A percentile compares a stretch with the other conserved stretches of the same genome.
These are phyloP conservation scores for Clarias macrocephalus DNA, from an alignment of 2,113 vertebrate genomes.

Conservation along the genomic window DNA sequence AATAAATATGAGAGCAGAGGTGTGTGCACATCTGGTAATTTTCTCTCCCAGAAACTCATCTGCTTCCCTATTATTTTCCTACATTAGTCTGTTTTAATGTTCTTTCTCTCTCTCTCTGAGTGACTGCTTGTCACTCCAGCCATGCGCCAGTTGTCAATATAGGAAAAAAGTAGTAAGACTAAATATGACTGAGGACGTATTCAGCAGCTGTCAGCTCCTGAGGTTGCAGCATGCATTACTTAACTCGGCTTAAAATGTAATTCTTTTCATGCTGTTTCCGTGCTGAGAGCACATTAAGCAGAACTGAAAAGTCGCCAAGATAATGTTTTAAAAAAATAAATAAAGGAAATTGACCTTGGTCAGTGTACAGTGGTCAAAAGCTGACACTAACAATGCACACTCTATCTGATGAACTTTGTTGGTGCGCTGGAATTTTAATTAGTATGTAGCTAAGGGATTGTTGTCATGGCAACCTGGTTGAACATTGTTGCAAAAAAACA, in stretches of 20 bases:
- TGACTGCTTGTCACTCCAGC: background rate
- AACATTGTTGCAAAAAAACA: background rate
- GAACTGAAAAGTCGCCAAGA: background rate
- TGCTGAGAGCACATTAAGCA: background rate
- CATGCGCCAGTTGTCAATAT: conserved; percentile 1
- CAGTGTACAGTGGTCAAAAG: background rate
- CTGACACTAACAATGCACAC: background rate
- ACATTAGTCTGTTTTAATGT: conserved; percentile 1
- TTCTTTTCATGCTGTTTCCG: conserved; percentile 26
- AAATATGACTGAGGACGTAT: conserved; percentile 12
- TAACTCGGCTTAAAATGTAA: conserved; percentile 41
- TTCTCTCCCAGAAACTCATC: background rate
- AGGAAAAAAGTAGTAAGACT: conserved; percentile 11
- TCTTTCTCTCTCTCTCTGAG: background rate
- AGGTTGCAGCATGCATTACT: conserved; percentile 14
- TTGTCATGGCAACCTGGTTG: conserved; percentile 36
- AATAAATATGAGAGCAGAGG: conserved; percentile 11
- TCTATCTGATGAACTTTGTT: conserved; percentile 6
- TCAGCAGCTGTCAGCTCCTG: conserved; percentile 16
- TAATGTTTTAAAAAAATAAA: background rate
- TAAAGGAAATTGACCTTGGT: background rate
- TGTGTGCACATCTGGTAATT: background rate
- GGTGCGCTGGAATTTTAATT: conserved; percentile 29
- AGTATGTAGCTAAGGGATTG: background rate
- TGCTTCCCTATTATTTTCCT: background rate